Evolutionary conservation across 2,888 invertebrate species (phyloP).

Genomic region (Shargacucullia verbasci): DNA sequence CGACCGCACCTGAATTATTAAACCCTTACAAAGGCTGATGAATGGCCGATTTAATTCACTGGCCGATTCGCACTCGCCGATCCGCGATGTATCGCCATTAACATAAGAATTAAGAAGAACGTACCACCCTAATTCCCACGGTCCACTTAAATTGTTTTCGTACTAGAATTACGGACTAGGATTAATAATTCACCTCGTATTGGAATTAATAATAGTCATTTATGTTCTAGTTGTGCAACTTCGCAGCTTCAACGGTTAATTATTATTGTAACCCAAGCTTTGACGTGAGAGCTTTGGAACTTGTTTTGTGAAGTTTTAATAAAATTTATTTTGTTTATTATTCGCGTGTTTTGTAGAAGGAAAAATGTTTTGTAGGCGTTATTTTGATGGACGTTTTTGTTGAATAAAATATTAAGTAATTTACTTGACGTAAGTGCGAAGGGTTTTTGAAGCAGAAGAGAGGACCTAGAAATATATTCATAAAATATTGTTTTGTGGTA

Average conservation of each 20-base stretch:
- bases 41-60: conserved; percentile 63
- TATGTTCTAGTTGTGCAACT: conserved; percentile 21
- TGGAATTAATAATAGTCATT: conserved; percentile 35
- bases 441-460: conserved; percentile 29
- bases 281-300: conserved; percentile 9
- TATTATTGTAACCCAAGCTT: conserved; percentile 43
- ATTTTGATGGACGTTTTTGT: conserved; percentile 37
- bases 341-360: conserved; percentile 37
- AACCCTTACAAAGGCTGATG: conserved; percentile 76
- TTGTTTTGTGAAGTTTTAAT: conserved; percentile 24
- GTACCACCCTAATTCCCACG: conserved; percentile 77
- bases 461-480: conserved; percentile 20
- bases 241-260: conserved; percentile 34
- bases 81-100: conserved; percentile 81
- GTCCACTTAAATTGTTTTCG: conserved; percentile 66
- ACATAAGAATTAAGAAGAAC: conserved; percentile 75
- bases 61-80: conserved; percentile 73
- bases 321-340: conserved; percentile 37
- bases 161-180: conserved; percentile 47
- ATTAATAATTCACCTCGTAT: conserved; percentile 53
- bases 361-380: conserved; percentile 38
- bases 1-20: conserved; percentile 78
- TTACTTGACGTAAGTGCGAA: conserved; percentile 29
- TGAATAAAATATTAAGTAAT: conserved; percentile 56
- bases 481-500: conserved; percentile 2